phyloP scores from a whole-genome alignment of 2,113 vertebrate species.

The Phyllostomus hastatus region DNA sequence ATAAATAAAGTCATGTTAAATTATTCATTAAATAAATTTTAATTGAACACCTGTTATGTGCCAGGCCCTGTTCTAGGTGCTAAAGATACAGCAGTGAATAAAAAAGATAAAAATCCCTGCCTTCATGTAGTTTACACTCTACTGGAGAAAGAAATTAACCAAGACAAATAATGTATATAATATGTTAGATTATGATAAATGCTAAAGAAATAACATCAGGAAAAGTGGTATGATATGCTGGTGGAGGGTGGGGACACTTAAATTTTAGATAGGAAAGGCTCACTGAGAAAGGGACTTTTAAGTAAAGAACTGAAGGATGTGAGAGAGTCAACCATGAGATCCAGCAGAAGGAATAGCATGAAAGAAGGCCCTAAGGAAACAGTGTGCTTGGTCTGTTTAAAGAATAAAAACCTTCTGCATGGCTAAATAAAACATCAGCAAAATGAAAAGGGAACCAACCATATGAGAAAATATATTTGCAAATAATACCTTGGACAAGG shows the following conservation, averaged over 20 bases:
- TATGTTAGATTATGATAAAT: not conserved
- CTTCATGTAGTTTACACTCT: not conserved
- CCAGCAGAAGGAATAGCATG: not conserved
- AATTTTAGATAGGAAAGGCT: not conserved
- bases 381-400: not conserved
- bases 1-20: not conserved
- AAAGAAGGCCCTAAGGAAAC: not conserved
- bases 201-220: not conserved
- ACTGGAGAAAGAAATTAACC: constrained; percentile 17
- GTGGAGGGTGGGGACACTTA: not conserved
- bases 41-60: not conserved
- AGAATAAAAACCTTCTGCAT: not conserved
- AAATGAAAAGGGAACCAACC: too few relatives aligned
- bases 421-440: too few relatives aligned
- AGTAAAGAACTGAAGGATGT: not conserved
- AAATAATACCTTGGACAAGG: too few relatives aligned
- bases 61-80: not conserved
- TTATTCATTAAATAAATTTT: constrained; percentile 25
- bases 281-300: not conserved
- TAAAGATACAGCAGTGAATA: not conserved
- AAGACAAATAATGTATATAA: not conserved
- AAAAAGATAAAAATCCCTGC: not conserved
- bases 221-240: not conserved
- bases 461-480: too few relatives aligned
- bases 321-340: not conserved